Conservation (phyloP, 2,797 vertebrate genomes). For the Diglossa cyanea region DNA sequence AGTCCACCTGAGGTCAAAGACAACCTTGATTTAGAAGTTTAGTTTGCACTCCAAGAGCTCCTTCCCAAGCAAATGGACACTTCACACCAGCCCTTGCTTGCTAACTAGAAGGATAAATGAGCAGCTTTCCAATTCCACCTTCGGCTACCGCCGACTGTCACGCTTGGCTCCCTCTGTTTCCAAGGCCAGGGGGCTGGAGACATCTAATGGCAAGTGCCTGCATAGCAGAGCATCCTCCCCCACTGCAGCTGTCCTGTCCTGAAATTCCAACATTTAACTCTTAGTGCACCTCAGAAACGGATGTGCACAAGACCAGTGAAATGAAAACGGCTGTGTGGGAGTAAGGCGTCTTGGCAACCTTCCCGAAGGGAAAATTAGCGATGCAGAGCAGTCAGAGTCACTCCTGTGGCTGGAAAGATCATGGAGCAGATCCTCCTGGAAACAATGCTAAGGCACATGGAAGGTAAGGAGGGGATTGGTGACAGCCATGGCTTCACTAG, state of each 20-base stretch:
- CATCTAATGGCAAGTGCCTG: slow-evolving; percentile 76
- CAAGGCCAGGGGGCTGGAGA: slow-evolving; percentile 72
- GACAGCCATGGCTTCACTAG: not conserved
- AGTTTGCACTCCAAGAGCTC: not conserved
- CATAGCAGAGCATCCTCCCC: slow-evolving; percentile 52
- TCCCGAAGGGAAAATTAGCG: not conserved
- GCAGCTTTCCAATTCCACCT: slow-evolving; percentile 22
- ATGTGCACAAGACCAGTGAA: not conserved
- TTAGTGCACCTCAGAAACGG: not conserved
- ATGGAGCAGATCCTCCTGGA: not conserved
- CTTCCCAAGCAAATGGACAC: not conserved
- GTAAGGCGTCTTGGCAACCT: not conserved
- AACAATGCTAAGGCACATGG: not conserved
- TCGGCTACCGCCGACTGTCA: not conserved
- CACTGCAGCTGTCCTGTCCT: not conserved
- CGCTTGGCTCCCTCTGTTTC: not conserved
- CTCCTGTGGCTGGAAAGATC: not conserved
- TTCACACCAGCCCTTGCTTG: not conserved
- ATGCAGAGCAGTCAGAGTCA: not conserved
- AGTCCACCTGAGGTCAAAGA: not conserved
- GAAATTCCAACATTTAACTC: slow-evolving; percentile 14
- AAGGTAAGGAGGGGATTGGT: not conserved
- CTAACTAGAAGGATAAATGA: slow-evolving; percentile 40
- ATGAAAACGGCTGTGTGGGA: not conserved
- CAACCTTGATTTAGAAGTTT: not conserved